A percentile compares a stretch with the other conserved stretches of the same genome.
These are phyloP conservation scores for Caenorhabditis imperialis DNA, from an alignment of 2,888 invertebrate genomes.

Conservation along the genomic window DNA sequence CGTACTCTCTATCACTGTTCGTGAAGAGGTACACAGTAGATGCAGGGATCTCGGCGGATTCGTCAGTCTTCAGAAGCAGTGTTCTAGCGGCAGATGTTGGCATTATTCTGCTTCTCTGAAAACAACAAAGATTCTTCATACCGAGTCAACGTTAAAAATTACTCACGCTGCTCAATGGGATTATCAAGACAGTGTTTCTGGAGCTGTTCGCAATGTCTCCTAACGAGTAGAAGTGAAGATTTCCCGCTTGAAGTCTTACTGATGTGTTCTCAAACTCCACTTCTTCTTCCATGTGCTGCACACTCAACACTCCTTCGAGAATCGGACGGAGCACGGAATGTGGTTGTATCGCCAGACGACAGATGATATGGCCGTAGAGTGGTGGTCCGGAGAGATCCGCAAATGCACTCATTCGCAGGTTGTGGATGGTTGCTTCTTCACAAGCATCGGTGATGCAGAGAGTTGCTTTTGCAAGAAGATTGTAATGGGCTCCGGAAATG, in stretches of 20 bases:
- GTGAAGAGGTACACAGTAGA: conserved; percentile 51
- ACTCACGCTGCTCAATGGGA: conserved; percentile 59
- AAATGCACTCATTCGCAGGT: conserved; percentile 63
- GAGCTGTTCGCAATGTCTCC: conserved; percentile 52
- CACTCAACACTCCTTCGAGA: conserved; percentile 60
- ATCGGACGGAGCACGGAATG: conserved; percentile 62
- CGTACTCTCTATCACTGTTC: conserved; percentile 52
- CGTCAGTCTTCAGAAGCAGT: conserved; percentile 53
- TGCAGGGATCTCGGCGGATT: conserved; percentile 45
- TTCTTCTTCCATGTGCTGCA: conserved; percentile 56
- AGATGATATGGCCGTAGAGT: conserved; percentile 65
- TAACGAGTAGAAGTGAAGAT: conserved; percentile 56
- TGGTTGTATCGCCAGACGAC: conserved; percentile 63
- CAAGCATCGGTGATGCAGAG: conserved; percentile 62
- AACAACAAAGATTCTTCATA: not conserved
- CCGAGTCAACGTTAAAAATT: no score
- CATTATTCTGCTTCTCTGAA: conserved; percentile 58
- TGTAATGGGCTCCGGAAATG: conserved; percentile 60
- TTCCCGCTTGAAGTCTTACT: conserved; percentile 58
- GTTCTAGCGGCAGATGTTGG: conserved; percentile 50
- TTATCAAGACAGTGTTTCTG: conserved; percentile 50
- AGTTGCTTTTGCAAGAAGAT: conserved; percentile 62
- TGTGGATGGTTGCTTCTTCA: conserved; percentile 64
- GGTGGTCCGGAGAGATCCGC: conserved; percentile 68
- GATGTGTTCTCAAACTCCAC: conserved; percentile 53